Conservation (phyloP, 2,113 vertebrate species). For the Protobothrops flavoviridis region DNA sequence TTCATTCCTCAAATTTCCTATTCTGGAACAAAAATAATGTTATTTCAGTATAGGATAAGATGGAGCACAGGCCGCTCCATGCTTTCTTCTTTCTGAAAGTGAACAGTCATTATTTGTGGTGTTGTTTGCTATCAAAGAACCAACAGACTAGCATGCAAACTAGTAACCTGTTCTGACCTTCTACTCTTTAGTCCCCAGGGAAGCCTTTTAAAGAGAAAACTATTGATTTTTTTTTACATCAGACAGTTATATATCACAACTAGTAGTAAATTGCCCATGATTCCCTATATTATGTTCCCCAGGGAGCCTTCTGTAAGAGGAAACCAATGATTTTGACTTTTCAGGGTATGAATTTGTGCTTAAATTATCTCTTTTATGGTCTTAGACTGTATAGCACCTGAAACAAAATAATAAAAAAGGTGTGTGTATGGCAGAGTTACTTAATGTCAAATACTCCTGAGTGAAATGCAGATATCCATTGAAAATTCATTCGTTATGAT, state of each 20-base stretch:
- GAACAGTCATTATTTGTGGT: conserved; percentile 22
- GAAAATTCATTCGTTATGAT: not conserved
- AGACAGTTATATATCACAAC: conserved; percentile 45
- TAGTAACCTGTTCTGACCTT: conserved; percentile 43
- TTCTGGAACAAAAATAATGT: not conserved
- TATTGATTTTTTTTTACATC: conserved; percentile 28
- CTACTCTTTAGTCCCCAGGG: conserved; percentile 25
- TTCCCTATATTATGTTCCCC: conserved; percentile 46
- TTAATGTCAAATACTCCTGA: not conserved
- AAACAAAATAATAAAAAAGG: conserved; percentile 29
- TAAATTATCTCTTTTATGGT: conserved; percentile 56
- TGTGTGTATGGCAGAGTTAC: rapidly evolving
- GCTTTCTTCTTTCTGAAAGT: not conserved
- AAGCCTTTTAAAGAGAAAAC: conserved; percentile 21
- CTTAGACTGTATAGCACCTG: conserved; percentile 39
- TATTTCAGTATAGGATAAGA: not conserved
- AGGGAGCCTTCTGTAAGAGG: conserved; percentile 45
- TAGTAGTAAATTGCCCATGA: conserved; percentile 48
- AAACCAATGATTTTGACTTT: conserved; percentile 63
- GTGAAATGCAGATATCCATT: conserved; percentile 10
- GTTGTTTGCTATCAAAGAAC: conserved; percentile 36
- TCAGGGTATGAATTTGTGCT: conserved; percentile 45
- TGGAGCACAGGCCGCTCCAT: not conserved
- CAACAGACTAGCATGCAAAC: conserved; percentile 28
- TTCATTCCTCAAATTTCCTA: conserved; percentile 17